Conservation (phyloP, 1,140 invertebrate genomes). For the Helicoverpa armigera region DNA sequence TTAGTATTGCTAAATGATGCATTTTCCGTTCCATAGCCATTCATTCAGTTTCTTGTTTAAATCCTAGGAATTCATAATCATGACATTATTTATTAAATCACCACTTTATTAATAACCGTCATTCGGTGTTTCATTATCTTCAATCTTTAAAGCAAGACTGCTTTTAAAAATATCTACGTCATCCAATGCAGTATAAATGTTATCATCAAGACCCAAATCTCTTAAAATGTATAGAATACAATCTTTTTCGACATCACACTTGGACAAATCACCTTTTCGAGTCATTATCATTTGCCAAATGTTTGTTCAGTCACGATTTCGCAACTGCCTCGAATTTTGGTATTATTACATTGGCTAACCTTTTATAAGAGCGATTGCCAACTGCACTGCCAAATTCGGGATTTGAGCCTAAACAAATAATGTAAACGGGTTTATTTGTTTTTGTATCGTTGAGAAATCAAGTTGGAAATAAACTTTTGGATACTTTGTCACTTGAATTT, state of each 20-base stretch:
- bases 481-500: background rate
- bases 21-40: too few species aligned
- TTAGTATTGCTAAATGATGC: too few species aligned
- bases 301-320: constrained; percentile 42
- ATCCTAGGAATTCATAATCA: too few species aligned
- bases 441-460: too few species aligned
- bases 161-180: background rate
- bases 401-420: background rate
- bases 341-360: constrained; percentile 36
- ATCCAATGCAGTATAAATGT: background rate
- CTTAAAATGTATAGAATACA: constrained; percentile 14
- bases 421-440: background rate
- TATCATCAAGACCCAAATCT: background rate
- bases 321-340: constrained; percentile 24
- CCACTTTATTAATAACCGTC: too few species aligned
- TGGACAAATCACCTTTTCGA: constrained; percentile 36
- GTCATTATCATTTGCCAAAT: constrained; percentile 46
- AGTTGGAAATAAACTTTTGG: background rate
- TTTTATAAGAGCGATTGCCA: constrained; percentile 31
- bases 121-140: too few species aligned
- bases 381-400: background rate
- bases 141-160: background rate
- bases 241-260: constrained; percentile 41
- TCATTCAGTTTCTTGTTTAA: too few species aligned
- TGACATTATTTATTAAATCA: too few species aligned